Evolutionary conservation across 2,797 vertebrate genomes (phyloP).

Genomic region (Prunella strophiata): DNA sequence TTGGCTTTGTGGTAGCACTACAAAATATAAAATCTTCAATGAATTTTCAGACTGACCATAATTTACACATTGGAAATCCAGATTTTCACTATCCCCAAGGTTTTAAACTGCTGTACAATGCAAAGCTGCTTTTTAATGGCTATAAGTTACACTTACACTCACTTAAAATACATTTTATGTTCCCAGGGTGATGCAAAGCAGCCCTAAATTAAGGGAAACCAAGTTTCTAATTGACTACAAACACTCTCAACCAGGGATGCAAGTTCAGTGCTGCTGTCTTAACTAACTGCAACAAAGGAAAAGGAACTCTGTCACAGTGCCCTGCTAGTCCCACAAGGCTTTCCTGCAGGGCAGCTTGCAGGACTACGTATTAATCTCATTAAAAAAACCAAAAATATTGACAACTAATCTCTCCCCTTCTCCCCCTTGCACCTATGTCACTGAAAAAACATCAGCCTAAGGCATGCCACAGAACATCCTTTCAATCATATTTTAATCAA

Average conservation of each 20-base stretch:
- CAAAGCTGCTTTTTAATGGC: constrained; percentile 3
- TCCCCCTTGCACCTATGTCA: not conserved
- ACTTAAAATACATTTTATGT: constrained; percentile 32
- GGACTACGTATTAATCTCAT: not conserved
- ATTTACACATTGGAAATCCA: not conserved
- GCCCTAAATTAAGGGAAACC: not conserved
- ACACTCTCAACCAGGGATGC: not conserved
- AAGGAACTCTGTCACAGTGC: not conserved
- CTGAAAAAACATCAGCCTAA: not conserved
- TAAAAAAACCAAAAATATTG: not conserved
- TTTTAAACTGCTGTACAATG: constrained; percentile 4
- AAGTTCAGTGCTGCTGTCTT: not conserved
- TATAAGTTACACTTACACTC: not conserved
- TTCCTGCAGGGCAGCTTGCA: not conserved
- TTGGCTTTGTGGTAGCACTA: not conserved
- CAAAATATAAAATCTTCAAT: not conserved
- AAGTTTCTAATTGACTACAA: constrained; percentile 21
- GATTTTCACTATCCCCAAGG: not conserved
- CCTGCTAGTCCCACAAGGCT: not conserved
- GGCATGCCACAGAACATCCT: not conserved
- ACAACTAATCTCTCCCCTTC: not conserved
- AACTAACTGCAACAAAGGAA: not conserved
- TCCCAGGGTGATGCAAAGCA: not conserved
- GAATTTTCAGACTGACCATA: constrained; percentile 20
- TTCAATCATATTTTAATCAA: constrained; percentile 51